Evolutionary conservation across 2,797 vertebrate species (phyloP), one percentile per base, ranked within the genome.

Genomic region (Sphenopsis melanotis): DNA sequence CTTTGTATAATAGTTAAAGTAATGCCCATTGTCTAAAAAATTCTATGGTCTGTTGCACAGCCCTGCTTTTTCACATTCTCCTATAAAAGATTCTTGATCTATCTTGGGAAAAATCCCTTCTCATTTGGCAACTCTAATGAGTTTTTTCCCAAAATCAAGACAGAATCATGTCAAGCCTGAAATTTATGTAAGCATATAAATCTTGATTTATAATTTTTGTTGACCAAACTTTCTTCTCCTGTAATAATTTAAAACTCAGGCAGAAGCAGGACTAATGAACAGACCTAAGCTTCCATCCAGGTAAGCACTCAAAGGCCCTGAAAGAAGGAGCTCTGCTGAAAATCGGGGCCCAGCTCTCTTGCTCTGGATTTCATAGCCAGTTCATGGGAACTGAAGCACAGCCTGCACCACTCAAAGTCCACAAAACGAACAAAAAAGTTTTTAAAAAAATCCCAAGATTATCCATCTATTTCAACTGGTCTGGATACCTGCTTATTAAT

Each of bases 301-400:
- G 44, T 17, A 59, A 85, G n/a, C 47, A 79, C n/a, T 83, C 41
- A 30, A 60, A 83, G 34, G 13, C 34, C 46, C 11, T 24, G 37
- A 30, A 60, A 60, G 37, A 53, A 75, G 20, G 15, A 83, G 13
- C 30, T 32, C 44, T 29, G 39, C 42, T 68, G 50, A 61, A 79
- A 64, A 76, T 8, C 0, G 0, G 30, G 5, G 15, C 42, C 8
- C 49, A 56, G 26, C 29, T 42, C 16, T 64, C 27, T 41, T 3
- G 6, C 3, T 13, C 6, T 3, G 17, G 22, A 22, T 14, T 46
- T 71, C 69, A 69, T 27, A 64, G 34, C 2, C 34, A 39, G 42
- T 26, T 36, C 60, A 56, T 23, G 20, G 75, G 52, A 59, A 24
- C 2, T 20, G 21, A 64, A 70, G 70, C 12, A 11, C 20, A 89